phyloP scores from a whole-genome alignment of 2,797 vertebrate genomes.

The Ptychadena robeensis region DNA sequence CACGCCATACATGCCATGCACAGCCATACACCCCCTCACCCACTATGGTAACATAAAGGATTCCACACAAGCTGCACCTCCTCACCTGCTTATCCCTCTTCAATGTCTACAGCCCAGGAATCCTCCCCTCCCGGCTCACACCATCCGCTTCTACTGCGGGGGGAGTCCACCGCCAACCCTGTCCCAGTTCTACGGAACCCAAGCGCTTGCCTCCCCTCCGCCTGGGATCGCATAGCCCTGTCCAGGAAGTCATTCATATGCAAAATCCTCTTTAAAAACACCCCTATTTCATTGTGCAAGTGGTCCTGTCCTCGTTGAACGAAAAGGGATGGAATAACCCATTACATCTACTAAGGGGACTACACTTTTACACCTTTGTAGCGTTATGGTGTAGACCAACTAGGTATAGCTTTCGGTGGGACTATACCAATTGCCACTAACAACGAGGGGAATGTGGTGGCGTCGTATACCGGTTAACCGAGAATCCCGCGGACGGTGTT shows the following conservation, averaged over 20 bases:
- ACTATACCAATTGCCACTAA: slow-evolving; percentile 1
- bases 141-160: slow-evolving; percentile 2
- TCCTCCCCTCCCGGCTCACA: slow-evolving; percentile 33
- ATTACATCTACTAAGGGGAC: neutral
- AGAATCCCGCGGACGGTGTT: neutral
- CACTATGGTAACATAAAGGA: neutral
- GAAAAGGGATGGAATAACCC: neutral
- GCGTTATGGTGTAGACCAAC: neutral
- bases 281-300: neutral
- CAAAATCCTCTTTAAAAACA: neutral
- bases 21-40: neutral
- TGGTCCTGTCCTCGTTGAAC: neutral
- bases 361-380: neutral
- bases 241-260: slow-evolving; percentile 8
- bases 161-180: neutral
- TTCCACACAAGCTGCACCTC: neutral
- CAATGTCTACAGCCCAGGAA: slow-evolving; percentile 25
- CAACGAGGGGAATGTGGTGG: neutral
- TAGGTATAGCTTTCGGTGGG: neutral
- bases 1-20: neutral
- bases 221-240: neutral
- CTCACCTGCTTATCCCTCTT: slow-evolving; percentile 41
- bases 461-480: slow-evolving; percentile 4
- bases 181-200: too few relatives aligned
- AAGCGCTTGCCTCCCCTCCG: neutral